Evolutionary conservation across 2,888 invertebrate genomes (phyloP).

Genomic region (Fragum sueziense): DNA sequence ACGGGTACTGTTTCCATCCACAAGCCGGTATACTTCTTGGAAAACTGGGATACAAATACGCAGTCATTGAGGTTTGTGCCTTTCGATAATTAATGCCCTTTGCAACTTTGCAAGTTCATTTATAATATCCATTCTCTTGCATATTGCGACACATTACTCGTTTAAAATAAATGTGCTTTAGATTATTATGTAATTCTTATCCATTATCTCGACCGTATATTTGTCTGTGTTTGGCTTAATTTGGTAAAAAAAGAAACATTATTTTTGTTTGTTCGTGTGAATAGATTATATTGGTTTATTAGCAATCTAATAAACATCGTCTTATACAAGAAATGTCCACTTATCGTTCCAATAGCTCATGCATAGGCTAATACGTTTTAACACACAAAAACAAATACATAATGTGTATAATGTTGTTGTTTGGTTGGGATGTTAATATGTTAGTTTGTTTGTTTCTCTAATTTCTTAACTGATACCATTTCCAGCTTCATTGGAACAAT

Average conservation of each 20-base stretch:
- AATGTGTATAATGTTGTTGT: not conserved
- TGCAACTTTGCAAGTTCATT: too few relatives aligned
- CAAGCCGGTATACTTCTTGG: constrained; percentile 57
- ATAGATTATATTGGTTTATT: not conserved
- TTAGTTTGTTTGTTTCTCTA: too few relatives aligned
- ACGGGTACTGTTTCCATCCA: constrained; percentile 53
- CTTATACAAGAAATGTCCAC: not conserved
- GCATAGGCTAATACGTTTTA: not conserved
- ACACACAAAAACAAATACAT: not conserved
- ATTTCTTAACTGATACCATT: too few relatives aligned
- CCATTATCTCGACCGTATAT: too few relatives aligned
- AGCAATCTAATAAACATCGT: not conserved
- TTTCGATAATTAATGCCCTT: not conserved
- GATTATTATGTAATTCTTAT: too few relatives aligned
- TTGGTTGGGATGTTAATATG: not conserved
- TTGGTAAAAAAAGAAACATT: too few relatives aligned
- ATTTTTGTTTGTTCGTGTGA: too few relatives aligned
- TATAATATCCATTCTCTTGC: too few relatives aligned
- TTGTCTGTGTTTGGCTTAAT: too few relatives aligned
- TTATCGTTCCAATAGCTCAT: not conserved
- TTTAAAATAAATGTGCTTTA: too few relatives aligned
- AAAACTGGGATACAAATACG: constrained; percentile 39
- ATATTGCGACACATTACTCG: too few relatives aligned
- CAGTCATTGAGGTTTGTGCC: constrained; percentile 50
- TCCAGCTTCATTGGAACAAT: constrained; percentile 73